A percentile compares a stretch with the other conserved stretches of the same genome.
Evolutionary conservation across 2,888 invertebrate species (phyloP).

Genomic region (Nebria brevicollis): DNA sequence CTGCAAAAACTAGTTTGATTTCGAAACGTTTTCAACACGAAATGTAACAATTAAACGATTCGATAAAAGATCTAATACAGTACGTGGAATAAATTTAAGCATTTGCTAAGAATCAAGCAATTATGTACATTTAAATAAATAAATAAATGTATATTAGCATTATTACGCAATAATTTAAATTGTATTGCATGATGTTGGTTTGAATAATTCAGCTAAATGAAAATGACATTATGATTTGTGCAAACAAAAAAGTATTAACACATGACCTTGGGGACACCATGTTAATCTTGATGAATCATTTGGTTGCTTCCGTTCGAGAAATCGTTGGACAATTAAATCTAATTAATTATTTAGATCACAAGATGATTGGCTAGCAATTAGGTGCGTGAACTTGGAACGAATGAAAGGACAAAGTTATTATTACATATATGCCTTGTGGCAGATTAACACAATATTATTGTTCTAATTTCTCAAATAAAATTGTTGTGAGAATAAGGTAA

Average conservation of each 20-base stretch:
- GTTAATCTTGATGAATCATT: background rate
- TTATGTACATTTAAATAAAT: no score
- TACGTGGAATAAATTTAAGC: no score
- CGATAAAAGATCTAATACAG: no score
- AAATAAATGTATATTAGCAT: background rate
- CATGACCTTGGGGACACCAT: background rate
- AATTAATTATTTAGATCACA: constrained; percentile 1
- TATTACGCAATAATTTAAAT: background rate
- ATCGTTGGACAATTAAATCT: background rate
- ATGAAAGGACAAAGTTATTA: background rate
- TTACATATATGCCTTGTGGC: background rate
- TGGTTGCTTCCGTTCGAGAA: background rate
- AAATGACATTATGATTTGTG: background rate
- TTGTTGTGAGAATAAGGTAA: background rate
- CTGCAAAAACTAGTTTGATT: no score
- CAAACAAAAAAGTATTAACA: background rate
- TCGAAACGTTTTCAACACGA: no score
- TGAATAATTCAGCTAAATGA: background rate
- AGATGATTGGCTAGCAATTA: background rate
- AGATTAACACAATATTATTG: background rate
- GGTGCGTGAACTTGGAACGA: background rate
- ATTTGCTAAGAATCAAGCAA: no score
- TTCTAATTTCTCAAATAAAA: constrained; percentile 1
- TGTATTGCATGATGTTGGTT: background rate
- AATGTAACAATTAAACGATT: no score